Evolutionary conservation across 2,888 invertebrate genomes (phyloP), one percentile per base, ranked within the genome.

Genomic region (Tanytarsus gracilentus): DNA sequence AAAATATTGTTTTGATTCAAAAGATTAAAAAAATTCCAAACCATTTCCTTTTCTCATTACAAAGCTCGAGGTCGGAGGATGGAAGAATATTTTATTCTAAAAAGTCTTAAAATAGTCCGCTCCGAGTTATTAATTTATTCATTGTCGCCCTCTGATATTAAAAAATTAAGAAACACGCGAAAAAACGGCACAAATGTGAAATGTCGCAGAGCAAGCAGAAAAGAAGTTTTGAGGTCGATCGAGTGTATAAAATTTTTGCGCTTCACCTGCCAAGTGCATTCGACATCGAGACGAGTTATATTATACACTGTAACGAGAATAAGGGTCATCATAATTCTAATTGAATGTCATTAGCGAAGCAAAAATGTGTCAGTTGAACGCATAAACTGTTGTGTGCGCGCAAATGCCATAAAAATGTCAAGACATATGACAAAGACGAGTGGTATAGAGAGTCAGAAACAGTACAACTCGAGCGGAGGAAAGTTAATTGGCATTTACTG

Each of bases 161-260:
- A n/a, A n/a, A n/a, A n/a, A n/a, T n/a, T n/a, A n/a, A n/a, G n/a
- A n/a, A 36, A 36, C 36, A 36, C 16, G n/a, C 36, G 36, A 36
- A 36, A 36, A 36, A 14, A 36, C n/a, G 11, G 16, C n/a, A 16
- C n/a, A 36, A n/a, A 36, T 6, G 9, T 4, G 16, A 14, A 36
- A 36, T 36, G 36, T 36, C 16, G 36, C 36, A 14, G 14, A 36
- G n/a, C n/a, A n/a, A n/a, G n/a, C n/a, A n/a, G n/a, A n/a, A n/a
- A n/a, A n/a, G n/a, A n/a, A n/a, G n/a, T 36, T 36, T 36, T 36
- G 36, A 36, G 36, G 36, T 36, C 36, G 36, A 36, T 36, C 36
- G 36, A 16, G 36, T 36, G 16, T n/a, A n/a, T n/a, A n/a, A n/a
- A n/a, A n/a, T n/a, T 36, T 36, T 36, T 36, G 36, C 14, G 36